A percentile compares a stretch with the other conserved stretches of the same genome.
Evolutionary conservation across 2,113 vertebrate species (phyloP).

Genomic region (Pteruthius melanotis): DNA sequence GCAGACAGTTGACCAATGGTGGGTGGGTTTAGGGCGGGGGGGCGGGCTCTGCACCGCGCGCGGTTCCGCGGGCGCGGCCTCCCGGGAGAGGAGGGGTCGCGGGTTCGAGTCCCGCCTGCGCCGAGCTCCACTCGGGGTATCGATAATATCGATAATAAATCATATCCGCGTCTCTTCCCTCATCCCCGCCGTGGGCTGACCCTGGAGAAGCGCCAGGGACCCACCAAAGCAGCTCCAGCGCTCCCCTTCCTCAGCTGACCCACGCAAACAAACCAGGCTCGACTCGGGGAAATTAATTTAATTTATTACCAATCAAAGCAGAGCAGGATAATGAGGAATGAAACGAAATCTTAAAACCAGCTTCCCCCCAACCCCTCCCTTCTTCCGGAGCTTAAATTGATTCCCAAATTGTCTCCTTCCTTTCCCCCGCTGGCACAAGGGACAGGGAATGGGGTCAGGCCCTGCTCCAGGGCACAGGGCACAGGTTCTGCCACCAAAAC

Average conservation of each 20-base stretch:
- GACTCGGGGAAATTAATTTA: not conserved
- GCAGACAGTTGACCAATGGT: fast-evolving
- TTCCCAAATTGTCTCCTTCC: not conserved
- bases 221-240: not conserved
- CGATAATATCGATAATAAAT: not conserved
- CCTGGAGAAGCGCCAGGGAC: not conserved
- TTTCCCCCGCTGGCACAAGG: too few relatives aligned
- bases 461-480: not conserved
- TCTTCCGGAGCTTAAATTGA: not conserved
- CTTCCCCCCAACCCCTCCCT: too few relatives aligned
- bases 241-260: not conserved
- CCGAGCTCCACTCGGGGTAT: not conserved
- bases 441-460: not conserved
- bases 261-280: not conserved
- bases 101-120: not conserved
- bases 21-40: fast-evolving
- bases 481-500: not conserved
- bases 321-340: not conserved
- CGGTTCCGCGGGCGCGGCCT: not conserved
- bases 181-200: fast-evolving
- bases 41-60: not conserved
- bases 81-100: not conserved
- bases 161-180: fast-evolving
- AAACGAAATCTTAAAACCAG: not conserved
- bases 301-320: not conserved